phyloP scores from a whole-genome alignment of 2,113 vertebrate genomes.

The Catharus fuscescens region DNA sequence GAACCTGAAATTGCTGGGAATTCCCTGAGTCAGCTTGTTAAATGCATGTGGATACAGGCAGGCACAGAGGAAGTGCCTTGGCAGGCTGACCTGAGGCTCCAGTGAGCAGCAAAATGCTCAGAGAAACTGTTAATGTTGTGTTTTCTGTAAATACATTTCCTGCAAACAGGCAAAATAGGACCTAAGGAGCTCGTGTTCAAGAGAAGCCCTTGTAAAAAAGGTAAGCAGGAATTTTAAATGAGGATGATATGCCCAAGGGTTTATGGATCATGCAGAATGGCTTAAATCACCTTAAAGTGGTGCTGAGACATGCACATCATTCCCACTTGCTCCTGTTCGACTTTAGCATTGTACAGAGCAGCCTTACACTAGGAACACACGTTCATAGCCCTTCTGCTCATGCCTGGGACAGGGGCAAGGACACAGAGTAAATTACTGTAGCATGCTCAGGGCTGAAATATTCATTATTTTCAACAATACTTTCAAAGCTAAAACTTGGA shows the following conservation, averaged over 20 bases:
- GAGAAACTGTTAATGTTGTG: background rate
- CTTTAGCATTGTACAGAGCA: background rate
- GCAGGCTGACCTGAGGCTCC: background rate
- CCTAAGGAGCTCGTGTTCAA: background rate
- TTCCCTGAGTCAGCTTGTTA: background rate
- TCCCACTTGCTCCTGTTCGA: background rate
- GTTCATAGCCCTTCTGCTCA: background rate
- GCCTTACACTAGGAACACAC: background rate
- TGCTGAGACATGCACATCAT: background rate
- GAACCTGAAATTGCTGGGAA: background rate
- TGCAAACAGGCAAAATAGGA: background rate
- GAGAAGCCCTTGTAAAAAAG: background rate
- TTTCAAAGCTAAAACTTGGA: background rate
- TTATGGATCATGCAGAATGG: background rate
- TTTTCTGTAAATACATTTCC: background rate
- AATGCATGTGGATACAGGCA: background rate
- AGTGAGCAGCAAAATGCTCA: background rate
- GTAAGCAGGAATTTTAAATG: background rate
- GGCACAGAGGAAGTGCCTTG: background rate
- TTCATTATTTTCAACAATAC: background rate
- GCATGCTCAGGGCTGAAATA: background rate
- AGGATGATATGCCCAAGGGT: background rate
- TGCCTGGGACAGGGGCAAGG: background rate
- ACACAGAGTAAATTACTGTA: background rate
- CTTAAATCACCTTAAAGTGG: background rate